Evolutionary conservation across 2,113 vertebrate genomes (phyloP), one percentile per base, ranked within the genome.

Genomic region (Corythornis vintsioides): DNA sequence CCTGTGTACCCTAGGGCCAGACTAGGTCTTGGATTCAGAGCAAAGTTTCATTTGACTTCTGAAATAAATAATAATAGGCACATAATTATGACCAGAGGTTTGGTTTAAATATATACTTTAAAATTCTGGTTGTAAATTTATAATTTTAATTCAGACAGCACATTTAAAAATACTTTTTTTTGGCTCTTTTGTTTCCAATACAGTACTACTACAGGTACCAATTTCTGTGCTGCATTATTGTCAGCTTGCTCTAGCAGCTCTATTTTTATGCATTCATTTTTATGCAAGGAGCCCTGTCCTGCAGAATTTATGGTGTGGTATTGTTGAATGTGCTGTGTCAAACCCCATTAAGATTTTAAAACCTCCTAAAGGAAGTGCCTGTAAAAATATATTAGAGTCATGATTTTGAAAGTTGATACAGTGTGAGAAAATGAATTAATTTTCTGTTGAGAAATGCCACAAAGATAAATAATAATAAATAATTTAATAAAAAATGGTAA

Each of bases 261-360:
- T 83, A 22, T 90, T 92, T 81, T 86, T 79, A 57, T 78, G 25
- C 53, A 18, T 86, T 87, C 38, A 47, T 73, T 86, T 90, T 89
- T 84, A 84, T 69, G 84, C 71, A 89, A 43, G 78, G 84, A 89
- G 18, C 25, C 8, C 2, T 88, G 38, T 96, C 45, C 50, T 76
- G 47, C 43, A 82, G 78, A 85, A 85, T 90, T 93, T 69, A 66
- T 93, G 78, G 22, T 66, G 15, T 73, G 43, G 6, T 93, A 13
- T 92, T 88, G 59, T 85, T 85, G 74, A 89, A 90, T 92, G 71
- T 86, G 84, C 86, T 84, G 66, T 96, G 74, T 94, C 93, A 95
- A 89, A 86, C 66, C 12, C 59, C 43, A 59, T 94, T 88, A 95
- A 83, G 73, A 55, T 87, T 96, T 92, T 94, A 86, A 88, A 90